phyloP scores from a whole-genome alignment of 2,888 invertebrate genomes.

The Spialia ferax region DNA sequence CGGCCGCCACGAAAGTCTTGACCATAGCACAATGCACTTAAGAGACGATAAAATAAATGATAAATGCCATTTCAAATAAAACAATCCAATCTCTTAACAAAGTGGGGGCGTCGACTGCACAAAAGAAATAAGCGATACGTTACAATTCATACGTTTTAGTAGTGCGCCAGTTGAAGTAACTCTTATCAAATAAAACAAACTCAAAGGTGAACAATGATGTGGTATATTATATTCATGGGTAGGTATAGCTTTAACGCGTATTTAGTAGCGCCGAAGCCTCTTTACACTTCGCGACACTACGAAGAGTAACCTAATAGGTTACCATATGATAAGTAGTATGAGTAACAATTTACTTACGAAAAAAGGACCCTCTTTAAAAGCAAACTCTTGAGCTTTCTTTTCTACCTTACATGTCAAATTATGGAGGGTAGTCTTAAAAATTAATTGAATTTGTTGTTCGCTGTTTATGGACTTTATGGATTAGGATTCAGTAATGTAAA shows the following conservation, averaged over 20 bases:
- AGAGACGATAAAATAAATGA: slow-evolving; percentile 57
- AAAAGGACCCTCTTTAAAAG: no score
- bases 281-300: slow-evolving; percentile 59
- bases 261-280: slow-evolving; percentile 46
- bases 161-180: slow-evolving; percentile 70
- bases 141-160: slow-evolving; percentile 73
- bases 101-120: slow-evolving; percentile 68
- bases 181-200: slow-evolving; percentile 83
- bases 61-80: slow-evolving; percentile 61
- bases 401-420: no score
- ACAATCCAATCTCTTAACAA: slow-evolving; percentile 73
- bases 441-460: no score
- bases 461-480: no score
- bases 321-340: no score
- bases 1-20: slow-evolving; percentile 70
- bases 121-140: slow-evolving; percentile 72
- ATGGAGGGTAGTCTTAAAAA: no score
- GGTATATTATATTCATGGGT: slow-evolving; percentile 56
- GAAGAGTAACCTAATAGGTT: no score
- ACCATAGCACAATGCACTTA: slow-evolving; percentile 62
- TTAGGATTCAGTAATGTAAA: no score
- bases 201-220: slow-evolving; percentile 80
- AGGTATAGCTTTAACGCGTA: slow-evolving; percentile 64
- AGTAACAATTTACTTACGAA: no score
- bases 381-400: no score